Base-by-base conservation (phyloP, 2,113 vertebrate genomes). In the Noctilio leporinus region DNA sequence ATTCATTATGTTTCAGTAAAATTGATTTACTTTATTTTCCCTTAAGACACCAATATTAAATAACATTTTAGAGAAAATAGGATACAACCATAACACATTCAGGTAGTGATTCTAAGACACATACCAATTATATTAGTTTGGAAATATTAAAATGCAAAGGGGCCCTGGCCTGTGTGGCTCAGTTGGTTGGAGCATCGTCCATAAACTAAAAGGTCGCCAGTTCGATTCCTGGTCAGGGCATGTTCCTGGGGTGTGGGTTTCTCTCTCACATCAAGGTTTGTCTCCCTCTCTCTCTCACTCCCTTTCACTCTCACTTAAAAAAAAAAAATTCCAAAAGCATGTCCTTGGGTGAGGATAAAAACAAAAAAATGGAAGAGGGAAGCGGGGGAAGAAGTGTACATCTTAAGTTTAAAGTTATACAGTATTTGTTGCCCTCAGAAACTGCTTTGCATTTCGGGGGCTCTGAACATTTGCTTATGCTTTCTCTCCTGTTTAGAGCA, bases 21-120 rank as follows among this genome's bases (percentile, higher is more conserved):
- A 90, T 16, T 53, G 33, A 92, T 72, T 88, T 77, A 24, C 75
- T 70, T 78, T 55, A 76, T 96, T 93, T 91, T 87, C 35, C 53
- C 10, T 8, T 38, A 88, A 96, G 62, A 82, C 49, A 78, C 1
- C 5, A 16, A 40, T 77, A 81, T 92, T 70, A 83, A 80, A 82
- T 82, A 80, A 85, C 35, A 70, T 93, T 86, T 89, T 51, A 76
- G 55, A 38, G 33, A 51, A 57, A 51, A 92, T 92, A 26, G 24
- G 55, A 49, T 86, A 73, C 4, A 75, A 43, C 40, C 22, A 33
- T 12, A 33, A 43, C 16, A 51, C 10, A 16, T 35, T 94, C 11
- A 51, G 82, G 16, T 26, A 38, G 51, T 53, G 24, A 72, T 81
- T 85, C 53, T 65, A 89, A 82, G 51, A 89, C 47, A 49, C 30